Evolutionary conservation across 2,797 vertebrate genomes (phyloP).

Genomic region (Gymnoscopelus braueri): DNA sequence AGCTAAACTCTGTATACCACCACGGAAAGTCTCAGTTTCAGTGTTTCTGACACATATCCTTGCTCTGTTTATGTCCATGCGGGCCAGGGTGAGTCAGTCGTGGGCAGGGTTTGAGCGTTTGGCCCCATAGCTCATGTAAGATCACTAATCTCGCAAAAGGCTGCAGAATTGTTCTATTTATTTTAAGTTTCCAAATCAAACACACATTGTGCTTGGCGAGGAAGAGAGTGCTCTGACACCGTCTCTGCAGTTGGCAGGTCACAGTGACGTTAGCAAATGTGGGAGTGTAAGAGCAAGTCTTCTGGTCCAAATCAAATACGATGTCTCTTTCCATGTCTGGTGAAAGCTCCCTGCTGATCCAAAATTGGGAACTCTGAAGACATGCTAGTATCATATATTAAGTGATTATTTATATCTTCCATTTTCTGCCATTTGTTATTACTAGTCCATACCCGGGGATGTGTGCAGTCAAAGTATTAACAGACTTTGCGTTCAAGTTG

Average conservation of each 20-base stretch:
- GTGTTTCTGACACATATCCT: slow-evolving; percentile 15
- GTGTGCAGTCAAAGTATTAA: no score
- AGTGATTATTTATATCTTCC: no score
- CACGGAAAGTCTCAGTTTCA: neutral
- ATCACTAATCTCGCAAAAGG: neutral
- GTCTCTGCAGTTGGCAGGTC: slow-evolving; percentile 19
- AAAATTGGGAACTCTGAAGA: no score
- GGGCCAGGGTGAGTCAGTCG: slow-evolving; percentile 23
- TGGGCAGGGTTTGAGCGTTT: slow-evolving; percentile 11
- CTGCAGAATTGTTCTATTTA: slow-evolving; percentile 15
- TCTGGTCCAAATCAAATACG: slow-evolving; percentile 14
- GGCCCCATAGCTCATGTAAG: no score
- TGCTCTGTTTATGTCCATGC: slow-evolving; percentile 19
- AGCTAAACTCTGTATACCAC: slow-evolving; percentile 16
- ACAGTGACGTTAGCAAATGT: slow-evolving; percentile 7
- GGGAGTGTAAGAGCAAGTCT: neutral
- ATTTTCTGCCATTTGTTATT: no score
- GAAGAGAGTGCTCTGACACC: neutral
- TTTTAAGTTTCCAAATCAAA: slow-evolving; percentile 47
- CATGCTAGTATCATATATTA: no score
- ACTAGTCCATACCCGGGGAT: no score
- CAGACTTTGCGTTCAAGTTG: no score
- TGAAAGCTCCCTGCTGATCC: no score
- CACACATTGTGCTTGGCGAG: slow-evolving; percentile 19
- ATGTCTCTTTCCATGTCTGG: neutral